Base-by-base conservation (phyloP, 2,113 vertebrate genomes). In the Tricholaema leucomelas region DNA sequence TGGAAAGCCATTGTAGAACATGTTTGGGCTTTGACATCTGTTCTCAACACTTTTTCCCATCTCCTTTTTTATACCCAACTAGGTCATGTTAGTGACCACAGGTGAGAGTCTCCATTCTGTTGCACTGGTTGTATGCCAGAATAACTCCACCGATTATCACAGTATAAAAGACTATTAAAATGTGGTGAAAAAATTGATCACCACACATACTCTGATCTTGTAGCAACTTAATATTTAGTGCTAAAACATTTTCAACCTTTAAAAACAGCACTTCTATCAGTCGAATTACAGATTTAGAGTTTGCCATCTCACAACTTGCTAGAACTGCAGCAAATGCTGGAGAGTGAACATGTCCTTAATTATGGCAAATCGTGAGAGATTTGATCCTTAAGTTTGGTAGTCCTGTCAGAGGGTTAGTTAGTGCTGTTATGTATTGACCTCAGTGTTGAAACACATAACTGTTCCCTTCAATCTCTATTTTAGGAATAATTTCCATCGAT, bases 211-310 rank as follows among this genome's bases (percentile, higher is more conserved):
- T 94, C 70, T 54, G 83, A 84, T 88, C 65, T 91, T 61, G 85
- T 65, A 91, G 88, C 58, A 92, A 94, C 80, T 94, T 88, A 93
- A 80, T 94, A 94, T 94, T 94, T 96, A 91, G 73, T 88, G 85
- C 88, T 91, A 91, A 91, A 92, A 90, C 85, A 84, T 85, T 92
- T 91, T 90, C 86, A 94, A 24, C 64, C 88, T 94, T 96, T 91
- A 81, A 91, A 93, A 94, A 75, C 87, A 96, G 92, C 90, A 95
- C 86, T 96, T 91, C 69, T 85, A 74, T 92, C 93, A 94, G 82
- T 90, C 77, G 87, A 92, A 69, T 93, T 82, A 88, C 72, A 86
- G 48, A 70, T 95, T 79, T 94, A 74, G 88, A 81, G 36, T 91
- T 59, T 94, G 88, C 91, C 93, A 78, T 92, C 87, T 94, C 91